Evolutionary conservation across 2,113 vertebrate species (phyloP).

Genomic region (Mastomys coucha): DNA sequence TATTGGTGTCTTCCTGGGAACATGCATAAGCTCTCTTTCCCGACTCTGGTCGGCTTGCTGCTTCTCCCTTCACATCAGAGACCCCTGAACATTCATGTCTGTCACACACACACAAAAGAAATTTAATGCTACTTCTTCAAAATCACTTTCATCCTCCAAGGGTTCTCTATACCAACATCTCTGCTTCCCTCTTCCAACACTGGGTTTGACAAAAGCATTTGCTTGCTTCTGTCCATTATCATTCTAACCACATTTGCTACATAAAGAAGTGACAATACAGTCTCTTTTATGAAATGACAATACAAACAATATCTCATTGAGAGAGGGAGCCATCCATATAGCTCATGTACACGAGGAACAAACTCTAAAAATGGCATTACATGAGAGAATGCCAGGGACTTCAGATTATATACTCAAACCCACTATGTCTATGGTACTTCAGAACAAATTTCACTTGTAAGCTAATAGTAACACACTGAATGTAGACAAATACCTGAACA

Average conservation of each 20-base stretch:
- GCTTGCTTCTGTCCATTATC: neutral
- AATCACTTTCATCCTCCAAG: neutral
- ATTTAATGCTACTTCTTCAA: neutral
- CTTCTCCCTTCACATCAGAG: neutral
- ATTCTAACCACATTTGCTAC: neutral
- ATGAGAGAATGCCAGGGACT: neutral
- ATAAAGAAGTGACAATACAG: neutral
- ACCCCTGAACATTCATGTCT: neutral
- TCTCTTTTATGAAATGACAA: neutral
- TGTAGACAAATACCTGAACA: slow-evolving; percentile 25
- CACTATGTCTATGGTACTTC: neutral
- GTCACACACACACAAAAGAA: neutral
- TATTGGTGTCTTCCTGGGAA: neutral
- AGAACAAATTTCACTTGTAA: slow-evolving; percentile 36
- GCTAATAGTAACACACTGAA: neutral
- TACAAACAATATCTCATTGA: neutral
- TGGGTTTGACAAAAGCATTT: slow-evolving; percentile 6
- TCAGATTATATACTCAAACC: neutral
- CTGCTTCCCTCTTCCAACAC: neutral
- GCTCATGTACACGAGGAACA: neutral
- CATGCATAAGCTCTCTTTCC: neutral
- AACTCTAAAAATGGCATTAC: neutral
- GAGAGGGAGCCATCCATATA: neutral
- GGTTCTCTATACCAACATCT: neutral
- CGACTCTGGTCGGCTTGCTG: neutral